Conservation (phyloP, 2,888 invertebrate species). For the Cephus sareptanus region DNA sequence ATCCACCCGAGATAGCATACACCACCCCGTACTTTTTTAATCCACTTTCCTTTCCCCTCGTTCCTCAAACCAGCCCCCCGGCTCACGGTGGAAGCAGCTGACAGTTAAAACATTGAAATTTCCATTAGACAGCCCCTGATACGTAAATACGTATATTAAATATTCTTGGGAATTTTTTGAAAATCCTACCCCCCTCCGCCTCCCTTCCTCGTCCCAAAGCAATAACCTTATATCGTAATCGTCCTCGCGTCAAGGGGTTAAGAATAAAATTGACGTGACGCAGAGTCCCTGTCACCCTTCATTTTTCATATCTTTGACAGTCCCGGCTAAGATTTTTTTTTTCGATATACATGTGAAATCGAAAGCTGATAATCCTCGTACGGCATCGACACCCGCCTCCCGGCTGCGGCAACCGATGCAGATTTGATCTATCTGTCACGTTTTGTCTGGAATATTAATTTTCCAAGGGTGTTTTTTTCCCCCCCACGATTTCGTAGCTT, state of each 20-base stretch:
- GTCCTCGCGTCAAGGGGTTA: neutral
- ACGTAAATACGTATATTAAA: neutral
- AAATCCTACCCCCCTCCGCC: neutral
- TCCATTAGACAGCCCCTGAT: neutral
- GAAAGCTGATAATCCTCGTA: neutral
- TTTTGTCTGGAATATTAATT: slow-evolving; percentile 64
- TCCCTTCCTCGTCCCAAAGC: neutral
- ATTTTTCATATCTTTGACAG: neutral
- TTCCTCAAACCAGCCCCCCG: neutral
- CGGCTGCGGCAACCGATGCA: slow-evolving; percentile 54
- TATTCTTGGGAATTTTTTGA: neutral
- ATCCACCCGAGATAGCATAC: neutral
- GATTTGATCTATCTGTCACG: slow-evolving; percentile 65
- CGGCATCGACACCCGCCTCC: slow-evolving; percentile 56
- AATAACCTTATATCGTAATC: neutral
- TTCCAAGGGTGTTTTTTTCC: slow-evolving; percentile 25
- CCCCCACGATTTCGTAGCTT: slow-evolving; percentile 6
- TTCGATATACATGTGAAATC: neutral
- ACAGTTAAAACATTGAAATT: neutral
- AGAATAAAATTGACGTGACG: neutral
- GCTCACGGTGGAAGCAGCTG: neutral
- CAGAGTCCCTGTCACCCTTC: neutral
- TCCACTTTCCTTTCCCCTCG: neutral
- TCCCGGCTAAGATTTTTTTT: neutral
- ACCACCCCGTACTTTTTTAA: neutral